Conservation (phyloP, 2,797 vertebrate genomes). For the Chromobotia macracanthus region DNA sequence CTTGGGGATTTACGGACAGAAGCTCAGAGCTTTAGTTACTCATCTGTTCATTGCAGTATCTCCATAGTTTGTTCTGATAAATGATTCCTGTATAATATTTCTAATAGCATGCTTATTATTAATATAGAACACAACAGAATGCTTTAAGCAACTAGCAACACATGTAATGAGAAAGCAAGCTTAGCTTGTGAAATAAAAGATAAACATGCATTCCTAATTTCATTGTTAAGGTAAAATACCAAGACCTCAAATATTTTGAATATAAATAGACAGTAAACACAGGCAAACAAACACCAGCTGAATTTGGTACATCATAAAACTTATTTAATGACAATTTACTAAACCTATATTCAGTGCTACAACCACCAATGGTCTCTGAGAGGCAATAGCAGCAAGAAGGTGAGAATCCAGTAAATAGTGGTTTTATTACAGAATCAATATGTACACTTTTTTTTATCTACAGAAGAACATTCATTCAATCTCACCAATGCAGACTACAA, state of each 20-base stretch:
- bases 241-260: neutral
- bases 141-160: too few species aligned
- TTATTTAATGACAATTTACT: neutral
- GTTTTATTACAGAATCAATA: neutral
- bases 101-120: too few species aligned
- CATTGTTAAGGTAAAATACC: neutral
- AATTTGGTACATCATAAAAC: neutral
- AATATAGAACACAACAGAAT: too few species aligned
- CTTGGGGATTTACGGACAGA: neutral
- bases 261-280: neutral
- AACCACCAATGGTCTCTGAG: neutral
- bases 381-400: neutral
- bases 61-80: too few species aligned
- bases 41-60: neutral
- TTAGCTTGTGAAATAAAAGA: neutral
- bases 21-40: neutral
- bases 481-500: neutral
- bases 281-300: neutral
- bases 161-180: neutral
- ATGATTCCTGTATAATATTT: too few species aligned
- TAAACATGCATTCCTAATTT: neutral
- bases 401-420: neutral
- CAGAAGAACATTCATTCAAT: neutral
- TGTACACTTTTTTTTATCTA: neutral
- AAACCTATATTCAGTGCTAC: neutral